Base-by-base conservation (phyloP, 2,888 invertebrate species). In the Euproctis similis region DNA sequence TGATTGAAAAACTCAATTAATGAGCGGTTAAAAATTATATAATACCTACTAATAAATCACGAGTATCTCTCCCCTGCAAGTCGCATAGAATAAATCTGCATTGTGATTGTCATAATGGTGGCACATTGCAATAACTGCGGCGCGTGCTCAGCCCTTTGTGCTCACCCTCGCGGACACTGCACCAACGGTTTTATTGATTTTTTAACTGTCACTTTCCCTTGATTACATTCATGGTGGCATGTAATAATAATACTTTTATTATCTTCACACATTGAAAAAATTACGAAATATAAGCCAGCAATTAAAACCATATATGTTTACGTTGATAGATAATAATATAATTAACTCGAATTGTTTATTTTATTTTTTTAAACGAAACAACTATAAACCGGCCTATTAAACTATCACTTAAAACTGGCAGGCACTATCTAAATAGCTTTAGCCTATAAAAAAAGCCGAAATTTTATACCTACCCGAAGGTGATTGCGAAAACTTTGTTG, bases 111-210 rank as follows among this genome's bases (percentile, higher is more conserved):
- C 46, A 54, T 66, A 65, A 71, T 68, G 53, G 52, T 53, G 53
- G 56, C 21, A 21, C n/a, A n/a, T 1, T 54, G 59, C 53, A 46
- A 50, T 49, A 55, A 56, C 2, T 13, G 12, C 58, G 68, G 63
- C 74, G 73, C 75, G 76, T 69, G 75, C 73, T 42, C 43, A 68
- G 62, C 73, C 75, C 72, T 71, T 69, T 68, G 60, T 62, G 38
- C 30, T 60, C 78, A 70, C 82, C 80, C 82, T 77, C 77, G 63
- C 76, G 60, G 71, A 73, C 71, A 71, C 59, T 64, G 63, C 60
- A 44, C 39, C 64, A 82, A 82, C 82, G 78, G 82, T 59, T 63
- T 59, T 82, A 84, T 84, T 75, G 84, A 84, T 84, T 82, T 84
- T 82, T 73, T 76, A 81, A 84, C 84, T 74, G 82, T 66, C 78